These are phyloP conservation scores for Periophthalmus magnuspinnatus DNA, from an alignment of 2,797 vertebrate genomes.

Conservation along the genomic window DNA sequence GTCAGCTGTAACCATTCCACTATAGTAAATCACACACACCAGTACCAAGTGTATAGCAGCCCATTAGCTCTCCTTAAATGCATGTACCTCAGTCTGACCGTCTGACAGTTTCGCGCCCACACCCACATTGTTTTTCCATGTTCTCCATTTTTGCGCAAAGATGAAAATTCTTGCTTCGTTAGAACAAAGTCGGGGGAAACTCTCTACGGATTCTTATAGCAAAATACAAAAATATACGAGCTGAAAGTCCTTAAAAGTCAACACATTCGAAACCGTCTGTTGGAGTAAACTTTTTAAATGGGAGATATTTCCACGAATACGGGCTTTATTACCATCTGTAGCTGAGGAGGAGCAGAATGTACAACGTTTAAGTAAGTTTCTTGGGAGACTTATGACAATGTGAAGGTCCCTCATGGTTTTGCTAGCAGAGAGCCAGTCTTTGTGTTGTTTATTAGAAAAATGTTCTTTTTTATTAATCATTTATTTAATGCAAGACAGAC, in stretches of 20 bases:
- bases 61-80: conserved; percentile 51
- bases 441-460: too few species aligned
- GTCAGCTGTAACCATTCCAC: conserved; percentile 42
- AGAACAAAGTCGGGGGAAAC: conserved; percentile 29
- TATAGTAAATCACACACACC: conserved; percentile 35
- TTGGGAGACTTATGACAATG: neutral
- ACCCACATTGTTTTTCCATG: conserved; percentile 1
- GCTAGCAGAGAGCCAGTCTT: too few species aligned
- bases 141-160: conserved; percentile 34
- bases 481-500: too few species aligned
- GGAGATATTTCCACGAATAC: neutral
- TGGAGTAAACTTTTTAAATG: neutral
- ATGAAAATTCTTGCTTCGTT: conserved; percentile 33
- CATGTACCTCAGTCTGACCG: conserved; percentile 27
- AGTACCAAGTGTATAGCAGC: conserved; percentile 21
- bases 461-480: too few species aligned
- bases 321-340: neutral
- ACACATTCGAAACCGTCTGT: conserved; percentile 3
- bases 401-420: too few species aligned
- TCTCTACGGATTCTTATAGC: conserved; percentile 18
- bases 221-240: conserved; percentile 18
- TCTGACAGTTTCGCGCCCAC: conserved; percentile 29
- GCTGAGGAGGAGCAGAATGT: neutral
- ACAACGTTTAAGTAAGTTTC: neutral
- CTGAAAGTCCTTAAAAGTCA: conserved; percentile 14